These are phyloP conservation scores for Apodemia duryi DNA, from an alignment of 2,888 invertebrate species.

Conservation along the genomic window DNA sequence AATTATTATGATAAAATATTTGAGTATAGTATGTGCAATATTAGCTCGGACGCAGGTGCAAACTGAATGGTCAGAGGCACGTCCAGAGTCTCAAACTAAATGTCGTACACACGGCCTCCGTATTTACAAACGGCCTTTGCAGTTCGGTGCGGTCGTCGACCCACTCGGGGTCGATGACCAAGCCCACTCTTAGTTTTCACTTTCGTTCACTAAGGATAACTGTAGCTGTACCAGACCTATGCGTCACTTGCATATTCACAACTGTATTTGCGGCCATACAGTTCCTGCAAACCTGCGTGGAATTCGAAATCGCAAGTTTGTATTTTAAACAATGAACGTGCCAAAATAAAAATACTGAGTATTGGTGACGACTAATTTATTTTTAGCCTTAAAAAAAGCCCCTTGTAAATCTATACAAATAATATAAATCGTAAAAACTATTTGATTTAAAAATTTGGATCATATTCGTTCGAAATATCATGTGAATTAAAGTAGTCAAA, in stretches of 20 bases:
- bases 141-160: constrained; percentile 76
- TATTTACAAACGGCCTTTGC: constrained; percentile 78
- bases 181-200: constrained; percentile 76
- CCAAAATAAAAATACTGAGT: constrained; percentile 15
- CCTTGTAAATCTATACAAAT: too few species aligned
- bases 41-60: constrained; percentile 38
- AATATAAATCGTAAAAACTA: too few species aligned
- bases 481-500: background rate
- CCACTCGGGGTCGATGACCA: constrained; percentile 68
- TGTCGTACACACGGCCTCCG: constrained; percentile 73
- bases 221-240: constrained; percentile 70
- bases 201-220: constrained; percentile 79
- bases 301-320: constrained; percentile 43
- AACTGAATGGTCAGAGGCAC: constrained; percentile 34
- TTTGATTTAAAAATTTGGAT: too few species aligned
- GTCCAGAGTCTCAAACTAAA: constrained; percentile 54
- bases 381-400: background rate
- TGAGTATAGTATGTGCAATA: constrained; percentile 44
- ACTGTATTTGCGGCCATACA: constrained; percentile 39
- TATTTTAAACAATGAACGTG: constrained; percentile 20
- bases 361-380: background rate
- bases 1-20: constrained; percentile 1
- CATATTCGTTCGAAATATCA: background rate
- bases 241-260: constrained; percentile 34
- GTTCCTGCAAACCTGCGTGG: constrained; percentile 50